phyloP scores from a whole-genome alignment of 2,797 vertebrate species.

The Parauchenoglanis punctatus region DNA sequence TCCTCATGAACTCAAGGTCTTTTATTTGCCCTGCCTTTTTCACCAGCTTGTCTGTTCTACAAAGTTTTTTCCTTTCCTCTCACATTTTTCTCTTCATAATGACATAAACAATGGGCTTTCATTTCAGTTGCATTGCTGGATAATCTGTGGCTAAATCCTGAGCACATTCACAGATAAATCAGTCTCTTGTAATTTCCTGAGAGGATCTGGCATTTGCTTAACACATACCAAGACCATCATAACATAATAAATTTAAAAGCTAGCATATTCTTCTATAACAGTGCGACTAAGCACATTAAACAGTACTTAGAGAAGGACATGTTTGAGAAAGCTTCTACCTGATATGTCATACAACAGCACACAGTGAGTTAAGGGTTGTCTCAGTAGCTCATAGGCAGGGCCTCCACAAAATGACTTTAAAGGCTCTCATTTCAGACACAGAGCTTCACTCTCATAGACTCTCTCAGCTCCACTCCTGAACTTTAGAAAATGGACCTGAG shows the following conservation, averaged over 20 bases:
- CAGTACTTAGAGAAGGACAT: background rate
- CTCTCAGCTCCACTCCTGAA: constrained; percentile 44
- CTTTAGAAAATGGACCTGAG: constrained; percentile 61
- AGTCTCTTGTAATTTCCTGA: constrained; percentile 16
- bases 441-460: constrained; percentile 39
- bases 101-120: background rate
- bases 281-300: background rate
- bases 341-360: constrained; percentile 57
- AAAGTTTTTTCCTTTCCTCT: constrained; percentile 6
- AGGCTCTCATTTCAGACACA: constrained; percentile 65
- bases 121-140: constrained; percentile 13
- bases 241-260: background rate
- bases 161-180: constrained; percentile 20
- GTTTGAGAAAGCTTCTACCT: background rate
- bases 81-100: constrained; percentile 5
- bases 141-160: constrained; percentile 30
- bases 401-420: constrained; percentile 67
- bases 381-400: constrained; percentile 64
- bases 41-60: constrained; percentile 23
- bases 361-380: constrained; percentile 71
- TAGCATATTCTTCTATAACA: background rate
- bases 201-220: constrained; percentile 3
- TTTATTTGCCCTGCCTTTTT: constrained; percentile 44
- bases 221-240: background rate
- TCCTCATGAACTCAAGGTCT: constrained; percentile 47